A percentile compares a stretch with the other conserved stretches of the same genome.
Evolutionary conservation across 2,888 invertebrate genomes (phyloP).

Genomic region (Allophyes oxyacanthae): DNA sequence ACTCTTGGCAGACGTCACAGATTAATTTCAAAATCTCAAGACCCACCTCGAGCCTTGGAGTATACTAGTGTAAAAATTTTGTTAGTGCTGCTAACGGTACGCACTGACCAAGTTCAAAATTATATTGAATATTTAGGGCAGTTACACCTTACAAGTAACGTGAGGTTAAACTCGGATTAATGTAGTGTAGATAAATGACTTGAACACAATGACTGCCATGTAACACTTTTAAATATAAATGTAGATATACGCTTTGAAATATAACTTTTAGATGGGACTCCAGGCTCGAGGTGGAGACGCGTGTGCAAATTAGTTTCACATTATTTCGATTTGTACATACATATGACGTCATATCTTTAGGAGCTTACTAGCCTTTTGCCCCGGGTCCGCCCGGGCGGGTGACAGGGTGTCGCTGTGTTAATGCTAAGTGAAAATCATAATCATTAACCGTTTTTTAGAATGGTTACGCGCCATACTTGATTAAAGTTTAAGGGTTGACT

Average conservation of each 20-base stretch:
- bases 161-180: slow-evolving; percentile 29
- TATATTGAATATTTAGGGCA: slow-evolving; percentile 18
- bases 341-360: slow-evolving; percentile 87
- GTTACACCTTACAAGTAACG: slow-evolving; percentile 26
- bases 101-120: slow-evolving; percentile 15
- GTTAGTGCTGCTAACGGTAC: slow-evolving; percentile 2
- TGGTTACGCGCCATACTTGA: slow-evolving; percentile 53
- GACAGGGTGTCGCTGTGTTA: slow-evolving; percentile 88
- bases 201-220: slow-evolving; percentile 26
- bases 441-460: slow-evolving; percentile 75
- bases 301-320: slow-evolving; percentile 63
- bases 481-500: slow-evolving; percentile 32
- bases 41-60: slow-evolving; percentile 44
- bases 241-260: slow-evolving; percentile 16
- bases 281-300: slow-evolving; percentile 58
- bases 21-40: slow-evolving; percentile 35
- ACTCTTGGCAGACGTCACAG: slow-evolving; percentile 54
- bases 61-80: not conserved
- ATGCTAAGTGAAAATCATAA: slow-evolving; percentile 84
- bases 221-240: slow-evolving; percentile 12
- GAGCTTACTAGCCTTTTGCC: slow-evolving; percentile 89
- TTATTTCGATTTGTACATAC: slow-evolving; percentile 79
- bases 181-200: slow-evolving; percentile 41
- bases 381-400: slow-evolving; percentile 85
- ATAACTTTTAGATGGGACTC: slow-evolving; percentile 22